Percentiles rank a stretch among this genome's conserved stretches.
Evolutionary conservation across 2,113 vertebrate genomes (phyloP).

Genomic region (Elgaria multicarinata): DNA sequence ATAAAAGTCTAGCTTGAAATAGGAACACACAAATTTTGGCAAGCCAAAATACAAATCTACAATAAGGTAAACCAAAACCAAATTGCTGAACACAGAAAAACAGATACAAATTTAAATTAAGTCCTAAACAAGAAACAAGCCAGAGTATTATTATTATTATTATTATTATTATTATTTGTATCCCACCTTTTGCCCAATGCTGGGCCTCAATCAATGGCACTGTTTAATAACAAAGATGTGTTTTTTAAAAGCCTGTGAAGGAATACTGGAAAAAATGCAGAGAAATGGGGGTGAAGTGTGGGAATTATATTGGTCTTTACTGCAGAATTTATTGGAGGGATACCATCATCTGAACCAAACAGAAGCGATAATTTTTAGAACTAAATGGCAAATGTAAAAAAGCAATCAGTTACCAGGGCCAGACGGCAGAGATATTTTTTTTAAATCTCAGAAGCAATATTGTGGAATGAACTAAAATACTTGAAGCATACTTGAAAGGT

Average conservation of each 20-base stretch:
- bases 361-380: neutral
- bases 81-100: neutral
- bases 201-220: neutral
- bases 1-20: neutral
- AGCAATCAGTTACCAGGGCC: neutral
- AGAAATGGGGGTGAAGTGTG: neutral
- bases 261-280: neutral
- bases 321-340: neutral
- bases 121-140: neutral
- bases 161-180: too few species aligned
- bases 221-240: neutral
- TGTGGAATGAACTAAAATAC: neutral
- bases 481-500: too few species aligned
- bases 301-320: neutral
- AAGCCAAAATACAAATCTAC: neutral
- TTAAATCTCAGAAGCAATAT: neutral
- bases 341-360: neutral
- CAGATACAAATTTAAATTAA: neutral
- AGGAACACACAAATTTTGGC: neutral
- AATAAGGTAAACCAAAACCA: neutral
- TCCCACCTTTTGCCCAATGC: too few species aligned
- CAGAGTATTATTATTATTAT: too few species aligned
- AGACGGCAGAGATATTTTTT: too few species aligned
- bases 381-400: neutral
- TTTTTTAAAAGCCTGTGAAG: neutral